Conservation (phyloP, 2,113 vertebrate species). For the Urocitellus parryii region DNA sequence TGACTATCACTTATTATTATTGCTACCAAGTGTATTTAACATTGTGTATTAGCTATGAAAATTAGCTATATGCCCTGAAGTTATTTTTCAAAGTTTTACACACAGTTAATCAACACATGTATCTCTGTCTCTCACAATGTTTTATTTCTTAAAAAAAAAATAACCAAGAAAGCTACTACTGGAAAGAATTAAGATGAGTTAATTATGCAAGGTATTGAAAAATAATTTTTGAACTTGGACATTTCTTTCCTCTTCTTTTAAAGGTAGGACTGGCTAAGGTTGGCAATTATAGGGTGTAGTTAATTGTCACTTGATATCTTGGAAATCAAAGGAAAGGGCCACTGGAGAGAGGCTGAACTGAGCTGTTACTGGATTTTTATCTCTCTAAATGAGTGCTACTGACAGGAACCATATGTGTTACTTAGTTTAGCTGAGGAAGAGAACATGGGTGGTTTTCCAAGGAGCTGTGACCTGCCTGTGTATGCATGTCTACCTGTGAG, state of each 20-base stretch:
- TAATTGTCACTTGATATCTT: conserved; percentile 72
- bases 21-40: conserved; percentile 41
- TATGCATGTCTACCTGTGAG: conserved; percentile 55
- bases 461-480: conserved; percentile 36
- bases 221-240: conserved; percentile 24
- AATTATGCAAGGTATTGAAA: not conserved
- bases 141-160: conserved; percentile 41
- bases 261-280: conserved; percentile 42
- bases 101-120: not conserved
- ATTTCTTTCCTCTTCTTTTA: conserved; percentile 54
- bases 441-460: conserved; percentile 77
- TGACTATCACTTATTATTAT: conserved; percentile 35
- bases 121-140: not conserved
- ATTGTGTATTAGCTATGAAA: not conserved
- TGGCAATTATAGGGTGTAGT: conserved; percentile 70
- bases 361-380: conserved; percentile 80
- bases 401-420: conserved; percentile 76
- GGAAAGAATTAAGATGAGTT: conserved; percentile 42
- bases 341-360: conserved; percentile 71
- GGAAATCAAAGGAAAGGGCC: conserved; percentile 79
- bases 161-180: not conserved
- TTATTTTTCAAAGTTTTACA: conserved; percentile 48
- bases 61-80: not conserved
- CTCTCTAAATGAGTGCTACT: conserved; percentile 78
- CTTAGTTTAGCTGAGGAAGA: conserved; percentile 39